Base-by-base conservation (phyloP, 2,797 vertebrate genomes). In the Sternarchorhynchus goeldii region DNA sequence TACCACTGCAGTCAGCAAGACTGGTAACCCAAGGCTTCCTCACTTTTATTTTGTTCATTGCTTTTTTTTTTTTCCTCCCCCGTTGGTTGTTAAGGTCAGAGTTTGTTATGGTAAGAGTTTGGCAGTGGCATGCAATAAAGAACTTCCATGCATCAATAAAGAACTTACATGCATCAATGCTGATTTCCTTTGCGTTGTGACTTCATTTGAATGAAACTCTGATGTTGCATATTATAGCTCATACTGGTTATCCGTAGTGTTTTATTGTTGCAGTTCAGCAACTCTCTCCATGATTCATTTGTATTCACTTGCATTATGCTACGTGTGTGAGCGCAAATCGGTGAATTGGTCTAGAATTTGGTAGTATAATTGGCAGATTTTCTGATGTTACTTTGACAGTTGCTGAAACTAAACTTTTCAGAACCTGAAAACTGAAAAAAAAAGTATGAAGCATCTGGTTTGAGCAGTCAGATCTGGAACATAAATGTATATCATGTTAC, bases 61-160 rank as follows among this genome's bases (percentile, higher is more conserved):
- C 34, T 36, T 6, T 36, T 36, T 36, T 6, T 36, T 36, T 36
- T 36, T 6, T 6, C 6, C 3, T 36, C 4, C 6, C 6, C 34
- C 34, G 3, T 1, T 14, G 25, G 25, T 25, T 25, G 25, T 25
- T 1, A 25, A 25, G 25, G 25, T 25, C 25, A 25, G 64, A 80
- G 14, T 68, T 56, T 63, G 39, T 58, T 70, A 34, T 63, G 17
- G 73, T 41, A 29, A 36, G 84, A 73, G 59, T 56, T 62, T 82
- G 88, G 86, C 87, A 76, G 78, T 76, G 86, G 85, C 90, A 90
- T 87, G 86, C 88, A 93, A 92, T 93, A 93, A 92, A 86, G 32
- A 85, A 81, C 76, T 85, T 82, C 83, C 88, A 85, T 89, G 86
- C 86, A 91, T 82, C 88, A 93, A 92, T 93, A 93, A 92, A 86